These are phyloP conservation scores for Lathamus discolor DNA, from an alignment of 2,113 vertebrate genomes.

Conservation along the genomic window DNA sequence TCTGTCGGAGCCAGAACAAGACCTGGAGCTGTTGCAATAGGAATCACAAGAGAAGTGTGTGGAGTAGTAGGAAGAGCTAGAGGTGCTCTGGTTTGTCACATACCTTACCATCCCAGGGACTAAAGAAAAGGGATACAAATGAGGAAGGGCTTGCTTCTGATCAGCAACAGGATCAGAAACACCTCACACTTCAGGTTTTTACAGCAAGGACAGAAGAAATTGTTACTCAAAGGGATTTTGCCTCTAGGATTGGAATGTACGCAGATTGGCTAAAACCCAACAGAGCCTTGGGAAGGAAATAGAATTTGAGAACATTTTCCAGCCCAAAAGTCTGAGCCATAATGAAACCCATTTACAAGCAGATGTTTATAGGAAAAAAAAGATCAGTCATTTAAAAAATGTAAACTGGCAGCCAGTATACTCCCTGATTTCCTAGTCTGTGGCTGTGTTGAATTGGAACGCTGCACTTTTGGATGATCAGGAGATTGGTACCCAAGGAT, in stretches of 20 bases:
- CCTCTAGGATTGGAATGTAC: not conserved
- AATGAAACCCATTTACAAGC: slow-evolving; percentile 33
- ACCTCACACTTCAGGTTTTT: not conserved
- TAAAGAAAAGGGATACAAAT: not conserved
- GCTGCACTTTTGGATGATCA: not conserved
- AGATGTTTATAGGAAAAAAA: slow-evolving; percentile 22
- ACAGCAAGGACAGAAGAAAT: not conserved
- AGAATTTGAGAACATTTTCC: not conserved
- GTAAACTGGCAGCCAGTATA: slow-evolving; percentile 38
- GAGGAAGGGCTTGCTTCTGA: not conserved
- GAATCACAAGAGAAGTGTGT: not conserved
- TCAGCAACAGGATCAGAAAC: not conserved
- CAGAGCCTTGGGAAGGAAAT: slow-evolving; percentile 19
- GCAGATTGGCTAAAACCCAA: not conserved
- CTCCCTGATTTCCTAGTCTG: slow-evolving; percentile 46
- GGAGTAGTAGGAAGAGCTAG: not conserved
- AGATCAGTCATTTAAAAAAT: slow-evolving; percentile 47
- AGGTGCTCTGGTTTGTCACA: not conserved
- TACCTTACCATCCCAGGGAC: not conserved
- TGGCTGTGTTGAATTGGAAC: slow-evolving; percentile 23
- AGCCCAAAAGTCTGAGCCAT: slow-evolving; percentile 1
- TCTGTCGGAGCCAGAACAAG: not conserved
- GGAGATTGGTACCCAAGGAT: not conserved
- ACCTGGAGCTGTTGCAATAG: not conserved
- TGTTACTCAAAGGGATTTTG: not conserved